phyloP scores from a whole-genome alignment of 2,797 vertebrate genomes.

The Sebastes kiyomatsui region DNA sequence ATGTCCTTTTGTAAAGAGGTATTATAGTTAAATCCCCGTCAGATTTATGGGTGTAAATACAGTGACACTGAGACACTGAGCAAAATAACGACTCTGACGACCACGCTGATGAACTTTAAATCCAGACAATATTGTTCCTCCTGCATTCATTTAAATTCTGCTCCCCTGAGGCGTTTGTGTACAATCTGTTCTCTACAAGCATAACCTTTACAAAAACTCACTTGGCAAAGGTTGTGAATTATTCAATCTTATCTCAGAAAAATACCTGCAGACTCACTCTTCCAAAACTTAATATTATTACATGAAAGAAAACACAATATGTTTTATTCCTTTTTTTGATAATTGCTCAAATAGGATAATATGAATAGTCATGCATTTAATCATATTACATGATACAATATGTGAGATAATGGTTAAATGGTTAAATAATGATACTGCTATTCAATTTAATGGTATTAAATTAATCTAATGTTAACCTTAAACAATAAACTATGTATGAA shows the following conservation, averaged over 20 bases:
- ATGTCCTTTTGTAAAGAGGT: conserved; percentile 10
- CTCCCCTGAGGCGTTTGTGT: conserved; percentile 40
- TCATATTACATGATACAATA: background rate
- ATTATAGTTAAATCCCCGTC: conserved; percentile 23
- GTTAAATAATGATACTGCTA: background rate
- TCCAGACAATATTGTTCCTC: conserved; percentile 37
- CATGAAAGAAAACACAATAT: background rate
- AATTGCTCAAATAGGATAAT: background rate
- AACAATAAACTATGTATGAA: background rate
- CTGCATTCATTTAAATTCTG: conserved; percentile 44
- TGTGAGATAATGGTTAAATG: background rate
- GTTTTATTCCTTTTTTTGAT: background rate
- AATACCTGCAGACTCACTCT: conserved; percentile 19
- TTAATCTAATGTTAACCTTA: background rate
- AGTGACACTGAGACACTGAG: conserved; percentile 15
- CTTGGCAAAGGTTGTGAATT: conserved; percentile 50
- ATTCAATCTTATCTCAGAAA: conserved; percentile 43
- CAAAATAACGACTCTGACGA: conserved; percentile 15
- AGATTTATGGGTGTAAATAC: conserved; percentile 35
- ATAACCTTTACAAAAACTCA: conserved; percentile 57
- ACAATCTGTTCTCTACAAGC: conserved; percentile 68
- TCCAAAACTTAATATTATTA: background rate
- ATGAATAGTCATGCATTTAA: background rate
- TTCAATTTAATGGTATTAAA: background rate
- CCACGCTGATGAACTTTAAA: conserved; percentile 12